These are phyloP conservation scores for Eclectus roratus DNA, from an alignment of 2,113 vertebrate species.

Conservation along the genomic window DNA sequence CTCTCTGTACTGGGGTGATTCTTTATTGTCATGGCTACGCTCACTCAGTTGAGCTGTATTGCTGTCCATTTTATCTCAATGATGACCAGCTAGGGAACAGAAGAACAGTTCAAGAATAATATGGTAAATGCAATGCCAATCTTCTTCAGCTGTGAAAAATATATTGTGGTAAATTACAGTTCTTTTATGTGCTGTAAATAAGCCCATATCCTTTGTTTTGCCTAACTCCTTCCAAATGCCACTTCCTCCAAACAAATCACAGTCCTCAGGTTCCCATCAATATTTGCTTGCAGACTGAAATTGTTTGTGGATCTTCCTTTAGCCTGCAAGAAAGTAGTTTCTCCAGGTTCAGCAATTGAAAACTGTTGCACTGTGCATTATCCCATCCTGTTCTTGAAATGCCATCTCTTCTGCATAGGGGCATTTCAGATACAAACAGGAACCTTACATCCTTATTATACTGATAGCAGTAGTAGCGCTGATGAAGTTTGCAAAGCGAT, in stretches of 20 bases:
- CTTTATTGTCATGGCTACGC: neutral
- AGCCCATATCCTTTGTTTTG: neutral
- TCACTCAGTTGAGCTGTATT: neutral
- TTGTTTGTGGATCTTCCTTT: neutral
- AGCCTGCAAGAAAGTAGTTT: neutral
- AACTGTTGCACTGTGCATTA: neutral
- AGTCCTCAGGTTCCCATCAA: neutral
- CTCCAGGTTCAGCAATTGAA: accelerated
- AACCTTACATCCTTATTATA: neutral
- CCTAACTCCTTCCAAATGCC: neutral
- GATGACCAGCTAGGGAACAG: neutral
- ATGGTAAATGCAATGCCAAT: neutral
- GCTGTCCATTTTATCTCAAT: neutral
- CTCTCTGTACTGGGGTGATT: neutral
- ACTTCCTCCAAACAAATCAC: neutral
- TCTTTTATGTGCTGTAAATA: neutral
- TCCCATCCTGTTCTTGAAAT: neutral
- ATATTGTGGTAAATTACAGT: neutral
- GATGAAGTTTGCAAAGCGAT: neutral
- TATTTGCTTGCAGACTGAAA: neutral
- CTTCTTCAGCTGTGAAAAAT: neutral
- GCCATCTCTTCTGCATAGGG: neutral
- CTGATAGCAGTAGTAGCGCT: neutral
- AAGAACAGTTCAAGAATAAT: neutral
- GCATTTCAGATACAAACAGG: neutral